Evolutionary conservation across 2,113 vertebrate genomes (phyloP).

Genomic region (Zosterops lateralis): DNA sequence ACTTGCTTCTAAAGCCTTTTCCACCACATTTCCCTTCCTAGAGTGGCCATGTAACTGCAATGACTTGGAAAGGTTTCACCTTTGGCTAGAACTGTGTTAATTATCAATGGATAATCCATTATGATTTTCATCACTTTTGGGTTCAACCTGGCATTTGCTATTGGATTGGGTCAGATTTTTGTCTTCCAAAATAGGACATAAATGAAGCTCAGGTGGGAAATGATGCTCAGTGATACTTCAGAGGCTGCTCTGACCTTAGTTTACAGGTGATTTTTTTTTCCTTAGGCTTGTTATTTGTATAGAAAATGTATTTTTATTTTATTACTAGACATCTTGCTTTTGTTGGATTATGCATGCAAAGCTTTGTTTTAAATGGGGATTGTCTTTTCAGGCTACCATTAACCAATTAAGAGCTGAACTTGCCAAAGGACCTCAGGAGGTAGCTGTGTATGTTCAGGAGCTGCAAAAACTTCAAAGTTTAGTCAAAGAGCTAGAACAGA

Average conservation of each 20-base stretch:
- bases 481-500: constrained; percentile 85
- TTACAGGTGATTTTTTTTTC: neutral
- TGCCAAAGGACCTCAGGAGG: constrained; percentile 93
- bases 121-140: neutral
- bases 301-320: neutral
- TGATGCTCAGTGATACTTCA: neutral
- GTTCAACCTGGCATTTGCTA: neutral
- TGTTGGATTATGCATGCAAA: neutral
- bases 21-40: neutral
- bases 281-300: neutral
- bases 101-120: neutral
- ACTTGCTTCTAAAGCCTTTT: neutral
- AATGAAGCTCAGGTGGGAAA: neutral
- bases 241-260: neutral
- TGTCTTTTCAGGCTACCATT: constrained; percentile 80
- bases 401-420: constrained; percentile 88
- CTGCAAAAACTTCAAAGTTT: constrained; percentile 86
- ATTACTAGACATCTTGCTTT: neutral
- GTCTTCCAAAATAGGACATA: neutral
- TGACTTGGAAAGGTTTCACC: neutral
- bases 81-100: neutral
- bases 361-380: neutral
- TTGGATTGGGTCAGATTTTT: neutral
- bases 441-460: constrained; percentile 91
- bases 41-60: neutral